These are phyloP conservation scores for Macrotus californicus DNA, from an alignment of 2,113 vertebrate genomes.

Conservation along the genomic window DNA sequence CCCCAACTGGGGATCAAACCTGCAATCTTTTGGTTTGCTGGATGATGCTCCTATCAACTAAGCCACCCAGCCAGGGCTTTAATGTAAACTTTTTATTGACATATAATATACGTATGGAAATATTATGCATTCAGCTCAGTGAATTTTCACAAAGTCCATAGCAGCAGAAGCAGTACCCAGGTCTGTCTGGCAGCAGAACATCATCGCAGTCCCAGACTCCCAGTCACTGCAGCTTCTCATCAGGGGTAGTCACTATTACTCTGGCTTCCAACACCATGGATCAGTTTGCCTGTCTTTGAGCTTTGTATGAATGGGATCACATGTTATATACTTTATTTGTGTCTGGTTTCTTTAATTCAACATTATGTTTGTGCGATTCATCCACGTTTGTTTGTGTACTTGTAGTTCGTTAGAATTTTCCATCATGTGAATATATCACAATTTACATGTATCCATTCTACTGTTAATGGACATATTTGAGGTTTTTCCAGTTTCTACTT, in stretches of 20 bases:
- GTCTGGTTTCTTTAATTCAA: background rate
- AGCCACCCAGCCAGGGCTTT: background rate
- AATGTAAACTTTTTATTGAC: background rate
- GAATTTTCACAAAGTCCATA: conserved; percentile 17
- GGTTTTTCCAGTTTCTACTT: conserved; percentile 35
- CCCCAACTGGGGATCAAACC: background rate
- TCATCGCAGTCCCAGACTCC: background rate
- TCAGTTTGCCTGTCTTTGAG: background rate
- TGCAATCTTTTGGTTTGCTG: too few species aligned
- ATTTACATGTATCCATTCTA: background rate
- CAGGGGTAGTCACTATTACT: background rate
- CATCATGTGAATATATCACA: background rate
- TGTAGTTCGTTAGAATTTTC: background rate
- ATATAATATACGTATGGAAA: background rate
- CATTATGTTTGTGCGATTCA: background rate
- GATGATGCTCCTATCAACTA: too few species aligned
- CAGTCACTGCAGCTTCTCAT: background rate
- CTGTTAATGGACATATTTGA: background rate
- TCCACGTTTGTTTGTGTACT: background rate
- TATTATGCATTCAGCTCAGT: background rate
- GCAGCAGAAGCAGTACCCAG: background rate
- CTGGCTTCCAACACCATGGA: background rate
- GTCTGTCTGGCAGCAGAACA: background rate
- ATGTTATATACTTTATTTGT: background rate
- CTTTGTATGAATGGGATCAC: background rate